Conservation (phyloP, 2,113 vertebrate species). For the Paramormyrops kingsleyae region DNA sequence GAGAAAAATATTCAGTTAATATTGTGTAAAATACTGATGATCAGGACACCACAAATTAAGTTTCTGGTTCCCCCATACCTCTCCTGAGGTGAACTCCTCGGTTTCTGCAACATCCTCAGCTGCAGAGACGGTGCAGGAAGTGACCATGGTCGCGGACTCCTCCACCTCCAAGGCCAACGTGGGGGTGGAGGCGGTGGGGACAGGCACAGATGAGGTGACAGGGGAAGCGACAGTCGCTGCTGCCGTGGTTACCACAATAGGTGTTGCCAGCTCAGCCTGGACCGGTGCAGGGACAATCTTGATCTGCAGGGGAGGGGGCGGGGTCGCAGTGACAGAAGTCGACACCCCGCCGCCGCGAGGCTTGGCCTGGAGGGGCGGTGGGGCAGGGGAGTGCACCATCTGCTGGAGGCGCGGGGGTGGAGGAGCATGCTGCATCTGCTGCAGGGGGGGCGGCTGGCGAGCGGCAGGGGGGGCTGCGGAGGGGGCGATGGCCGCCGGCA, state of each 20-base stretch:
- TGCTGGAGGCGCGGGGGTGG: conserved; percentile 64
- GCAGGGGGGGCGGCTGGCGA: conserved; percentile 74
- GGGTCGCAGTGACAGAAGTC: conserved; percentile 43
- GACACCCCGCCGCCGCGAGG: conserved; percentile 48
- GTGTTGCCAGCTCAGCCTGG: conserved; percentile 46
- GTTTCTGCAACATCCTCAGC: conserved; percentile 48
- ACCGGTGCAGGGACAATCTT: conserved; percentile 64
- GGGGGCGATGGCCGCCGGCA: conserved; percentile 49
- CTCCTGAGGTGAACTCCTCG: conserved; percentile 55
- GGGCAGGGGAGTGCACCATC: conserved; percentile 58
- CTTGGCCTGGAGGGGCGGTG: conserved; percentile 64
- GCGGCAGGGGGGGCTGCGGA: conserved; percentile 54
- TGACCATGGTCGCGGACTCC: conserved; percentile 36
- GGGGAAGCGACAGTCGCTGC: conserved; percentile 46
- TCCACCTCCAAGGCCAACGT: conserved; percentile 48
- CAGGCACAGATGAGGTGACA: conserved; percentile 39
- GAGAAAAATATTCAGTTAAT: neutral
- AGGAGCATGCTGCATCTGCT: conserved; percentile 71
- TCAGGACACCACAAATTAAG: neutral
- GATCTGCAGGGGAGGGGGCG: conserved; percentile 77
- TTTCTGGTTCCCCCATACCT: conserved; percentile 29
- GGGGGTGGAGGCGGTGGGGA: neutral
- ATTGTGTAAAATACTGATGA: neutral
- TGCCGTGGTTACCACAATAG: conserved; percentile 42
- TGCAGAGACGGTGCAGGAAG: neutral